Conservation (phyloP, 2,797 vertebrate genomes). For the Hybognathus amarus region DNA sequence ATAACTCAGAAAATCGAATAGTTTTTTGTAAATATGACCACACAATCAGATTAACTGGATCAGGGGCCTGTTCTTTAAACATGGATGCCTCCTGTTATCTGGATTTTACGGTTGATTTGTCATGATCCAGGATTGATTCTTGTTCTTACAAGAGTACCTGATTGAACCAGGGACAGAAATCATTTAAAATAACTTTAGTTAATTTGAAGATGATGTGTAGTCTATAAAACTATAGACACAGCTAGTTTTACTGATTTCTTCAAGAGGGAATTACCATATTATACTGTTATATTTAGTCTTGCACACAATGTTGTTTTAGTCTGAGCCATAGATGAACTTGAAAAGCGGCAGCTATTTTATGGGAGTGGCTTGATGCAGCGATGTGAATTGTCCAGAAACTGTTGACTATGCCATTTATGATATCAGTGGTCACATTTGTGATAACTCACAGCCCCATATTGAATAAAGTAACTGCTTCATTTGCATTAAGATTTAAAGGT, state of each 20-base stretch:
- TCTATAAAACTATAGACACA: no score
- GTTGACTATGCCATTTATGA: no score
- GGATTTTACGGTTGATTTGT: background rate
- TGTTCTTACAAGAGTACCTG: background rate
- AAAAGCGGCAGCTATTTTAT: no score
- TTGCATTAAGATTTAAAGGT: background rate
- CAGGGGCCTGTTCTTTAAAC: background rate
- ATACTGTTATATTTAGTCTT: no score
- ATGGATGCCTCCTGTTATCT: background rate
- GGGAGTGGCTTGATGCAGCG: background rate
- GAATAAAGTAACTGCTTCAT: background rate
- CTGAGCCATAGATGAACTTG: no score
- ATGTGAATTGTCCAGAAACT: background rate
- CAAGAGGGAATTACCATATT: no score
- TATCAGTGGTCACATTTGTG: no score
- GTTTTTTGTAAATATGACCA: background rate
- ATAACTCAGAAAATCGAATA: no score
- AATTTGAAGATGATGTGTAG: no score
- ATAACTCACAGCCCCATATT: background rate
- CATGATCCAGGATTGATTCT: background rate
- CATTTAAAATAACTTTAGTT: no score
- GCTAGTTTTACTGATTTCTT: background rate
- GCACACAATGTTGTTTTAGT: no score
- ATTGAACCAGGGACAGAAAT: no score
- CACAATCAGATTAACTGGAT: background rate